Evolutionary conservation across 2,888 invertebrate species (phyloP), one percentile per base, ranked within the genome.

Genomic region (Metopia argyrocephala): DNA sequence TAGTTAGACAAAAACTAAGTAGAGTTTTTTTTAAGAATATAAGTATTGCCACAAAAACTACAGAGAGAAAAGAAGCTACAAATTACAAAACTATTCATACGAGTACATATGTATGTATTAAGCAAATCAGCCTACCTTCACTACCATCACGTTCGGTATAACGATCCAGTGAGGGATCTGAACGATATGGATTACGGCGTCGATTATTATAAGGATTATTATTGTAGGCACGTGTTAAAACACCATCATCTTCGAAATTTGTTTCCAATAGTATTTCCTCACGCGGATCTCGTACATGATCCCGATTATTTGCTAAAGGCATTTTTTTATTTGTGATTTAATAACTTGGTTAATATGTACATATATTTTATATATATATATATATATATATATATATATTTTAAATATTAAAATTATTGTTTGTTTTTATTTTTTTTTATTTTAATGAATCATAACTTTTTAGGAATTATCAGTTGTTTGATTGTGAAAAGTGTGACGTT

Each of bases 231-330:
- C 87, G 88, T 25, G 91, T 91, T 64, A 90, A 82, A n/a, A 89
- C 85, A 57, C 89, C 90, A 75, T 91, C 91, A 52, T 90, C 89
- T 85, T 91, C 91, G 75, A 91, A 91, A 84, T 91, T 91, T 15
- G 91, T 91, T 85, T 91, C 91, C 78, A 91, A 87, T n/a, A 91
- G 85, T 62, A 90, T 90, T 82, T 90, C 90, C 84, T 91, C 91
- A 70, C 91, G 89, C 2, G 89, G 90, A 87, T 90, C 90, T n/a
- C 89, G 87, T 64, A 87, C 82, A 28, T 88, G 89, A 86, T 89
- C 89, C 3, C 89, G 89, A 80, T 88, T 87, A 71, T 84, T 86
- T 54, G 85, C 79, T 21, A 82, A 74, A 54, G 79, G 54, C 88
- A 88, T 89, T 70, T 83, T 71, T 52, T 9, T 38, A 15, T 38